Evolutionary conservation across 2,797 vertebrate genomes (phyloP).

Genomic region (Myoxocephalus aenaeus): DNA sequence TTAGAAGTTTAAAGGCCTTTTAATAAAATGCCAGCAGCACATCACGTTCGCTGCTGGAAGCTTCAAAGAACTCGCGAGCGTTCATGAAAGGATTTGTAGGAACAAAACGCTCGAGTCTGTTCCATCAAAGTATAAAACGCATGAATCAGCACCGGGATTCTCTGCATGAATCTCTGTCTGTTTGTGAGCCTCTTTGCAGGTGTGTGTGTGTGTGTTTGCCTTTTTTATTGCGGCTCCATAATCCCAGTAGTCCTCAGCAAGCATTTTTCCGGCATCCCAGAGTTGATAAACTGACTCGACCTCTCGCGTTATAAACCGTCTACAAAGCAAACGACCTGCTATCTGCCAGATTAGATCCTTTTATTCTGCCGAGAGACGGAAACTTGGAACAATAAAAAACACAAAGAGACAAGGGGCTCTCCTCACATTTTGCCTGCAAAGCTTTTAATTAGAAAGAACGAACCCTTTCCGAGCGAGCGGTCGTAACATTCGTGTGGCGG

Average conservation of each 20-base stretch:
- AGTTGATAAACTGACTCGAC: slow-evolving; percentile 18
- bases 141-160: not conserved
- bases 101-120: not conserved
- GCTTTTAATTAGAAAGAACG: slow-evolving; percentile 4
- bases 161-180: not conserved
- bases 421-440: not conserved
- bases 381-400: slow-evolving; percentile 58
- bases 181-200: not conserved
- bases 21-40: too few species aligned
- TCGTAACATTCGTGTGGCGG: not conserved
- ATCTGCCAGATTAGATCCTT: slow-evolving; percentile 36
- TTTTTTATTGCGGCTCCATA: slow-evolving; percentile 41
- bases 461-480: not conserved
- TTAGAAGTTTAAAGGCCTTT: not conserved
- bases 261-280: slow-evolving; percentile 34
- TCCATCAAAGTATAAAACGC: slow-evolving; percentile 5
- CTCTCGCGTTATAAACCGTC: slow-evolving; percentile 1
- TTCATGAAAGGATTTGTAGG: not conserved
- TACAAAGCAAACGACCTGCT: slow-evolving; percentile 30
- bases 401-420: slow-evolving; percentile 3
- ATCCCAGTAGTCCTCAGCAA: slow-evolving; percentile 26
- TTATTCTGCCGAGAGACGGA: slow-evolving; percentile 48
- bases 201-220: not conserved
- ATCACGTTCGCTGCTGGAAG: not conserved
- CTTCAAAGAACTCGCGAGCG: not conserved